Percentiles rank a stretch among this genome's conserved stretches.
Conservation (phyloP, 2,113 vertebrate genomes). For the Laterallus jamaicensis region DNA sequence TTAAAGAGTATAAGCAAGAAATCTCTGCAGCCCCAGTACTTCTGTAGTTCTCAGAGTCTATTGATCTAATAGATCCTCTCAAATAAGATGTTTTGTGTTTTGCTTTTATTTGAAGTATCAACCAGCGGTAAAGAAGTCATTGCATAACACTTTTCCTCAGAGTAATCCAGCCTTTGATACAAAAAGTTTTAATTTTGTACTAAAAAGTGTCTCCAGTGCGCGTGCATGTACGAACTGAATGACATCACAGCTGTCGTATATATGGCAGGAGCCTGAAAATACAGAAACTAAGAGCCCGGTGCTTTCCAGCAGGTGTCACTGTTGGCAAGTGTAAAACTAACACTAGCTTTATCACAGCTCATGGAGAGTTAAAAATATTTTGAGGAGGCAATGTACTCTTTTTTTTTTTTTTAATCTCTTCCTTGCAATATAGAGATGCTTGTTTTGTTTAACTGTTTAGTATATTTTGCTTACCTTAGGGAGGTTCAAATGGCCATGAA, state of each 20-base stretch:
- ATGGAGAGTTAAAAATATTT: neutral
- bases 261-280: neutral
- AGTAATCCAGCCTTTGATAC: rapidly evolving
- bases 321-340: constrained; percentile 77
- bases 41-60: neutral
- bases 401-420: neutral
- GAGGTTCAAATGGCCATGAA: neutral
- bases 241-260: neutral
- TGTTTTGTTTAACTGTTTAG: neutral
- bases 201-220: too few species aligned
- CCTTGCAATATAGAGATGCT: neutral
- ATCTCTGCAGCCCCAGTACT: neutral
- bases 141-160: rapidly evolving
- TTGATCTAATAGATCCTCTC: neutral
- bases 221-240: neutral
- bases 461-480: neutral
- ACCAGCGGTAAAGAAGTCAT: neutral
- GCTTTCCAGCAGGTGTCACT: constrained; percentile 80
- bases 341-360: neutral
- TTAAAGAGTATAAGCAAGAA: neutral
- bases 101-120: neutral
- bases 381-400: neutral
- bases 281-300: neutral
- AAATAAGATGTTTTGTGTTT: too few species aligned
- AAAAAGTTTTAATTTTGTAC: rapidly evolving